phyloP scores from a whole-genome alignment of 2,797 vertebrate genomes.

The Phoeniculus purpureus region DNA sequence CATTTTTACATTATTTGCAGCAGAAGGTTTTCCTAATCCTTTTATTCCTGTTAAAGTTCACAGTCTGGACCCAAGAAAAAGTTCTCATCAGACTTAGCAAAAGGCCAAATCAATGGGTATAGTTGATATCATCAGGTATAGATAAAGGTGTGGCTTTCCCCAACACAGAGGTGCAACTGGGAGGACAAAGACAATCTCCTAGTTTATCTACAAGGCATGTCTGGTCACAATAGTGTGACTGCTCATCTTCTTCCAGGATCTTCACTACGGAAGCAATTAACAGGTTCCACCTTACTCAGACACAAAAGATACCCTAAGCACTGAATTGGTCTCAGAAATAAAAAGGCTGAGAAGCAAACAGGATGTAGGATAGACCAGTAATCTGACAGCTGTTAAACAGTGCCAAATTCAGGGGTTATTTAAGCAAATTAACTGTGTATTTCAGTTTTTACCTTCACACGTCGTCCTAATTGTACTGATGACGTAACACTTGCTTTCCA shows the following conservation, averaged over 20 bases:
- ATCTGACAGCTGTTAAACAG: not conserved
- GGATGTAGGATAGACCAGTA: not conserved
- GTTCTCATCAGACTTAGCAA: not conserved
- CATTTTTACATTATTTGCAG: not conserved
- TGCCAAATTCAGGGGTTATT: not conserved
- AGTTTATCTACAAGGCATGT: not conserved
- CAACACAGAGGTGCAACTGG: not conserved
- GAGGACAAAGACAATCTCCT: not conserved
- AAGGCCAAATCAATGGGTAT: not conserved
- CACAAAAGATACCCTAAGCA: not conserved
- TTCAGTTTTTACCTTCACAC: constrained; percentile 14
- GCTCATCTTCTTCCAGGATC: not conserved
- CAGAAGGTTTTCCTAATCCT: not conserved
- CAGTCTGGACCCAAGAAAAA: not conserved
- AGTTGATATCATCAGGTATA: too few species aligned
- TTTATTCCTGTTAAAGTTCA: not conserved
- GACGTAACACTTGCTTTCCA: constrained; percentile 28
- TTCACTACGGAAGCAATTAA: not conserved
- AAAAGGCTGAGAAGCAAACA: not conserved
- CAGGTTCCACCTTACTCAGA: not conserved
- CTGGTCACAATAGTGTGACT: not conserved
- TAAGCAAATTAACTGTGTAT: not conserved
- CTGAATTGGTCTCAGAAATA: not conserved
- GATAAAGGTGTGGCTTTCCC: not conserved
- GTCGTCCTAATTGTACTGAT: not conserved